Percentiles rank a stretch among this genome's conserved stretches.
phyloP scores from a whole-genome alignment of 35 echinoderm and acorn worm species.

The Ophiothrix spiculata region DNA sequence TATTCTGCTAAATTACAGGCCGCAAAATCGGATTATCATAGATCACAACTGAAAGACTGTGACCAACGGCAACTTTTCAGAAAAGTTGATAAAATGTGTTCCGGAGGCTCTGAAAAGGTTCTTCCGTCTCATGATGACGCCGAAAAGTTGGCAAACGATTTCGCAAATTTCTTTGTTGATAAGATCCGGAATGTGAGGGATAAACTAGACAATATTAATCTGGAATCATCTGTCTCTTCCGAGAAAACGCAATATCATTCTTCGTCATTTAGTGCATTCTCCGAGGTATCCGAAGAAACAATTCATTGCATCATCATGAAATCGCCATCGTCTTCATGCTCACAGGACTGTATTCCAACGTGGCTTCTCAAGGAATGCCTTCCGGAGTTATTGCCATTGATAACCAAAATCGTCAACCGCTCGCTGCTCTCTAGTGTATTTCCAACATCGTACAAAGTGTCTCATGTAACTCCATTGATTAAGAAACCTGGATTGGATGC shows the following conservation, averaged over 20 bases:
- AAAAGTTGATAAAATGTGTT: not conserved
- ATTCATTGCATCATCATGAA: not conserved
- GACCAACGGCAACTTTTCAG: not conserved
- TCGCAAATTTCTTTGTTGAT: no score
- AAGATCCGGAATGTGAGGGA: no score
- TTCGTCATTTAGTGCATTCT: not conserved
- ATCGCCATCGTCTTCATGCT: not conserved
- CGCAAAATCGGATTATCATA: not conserved
- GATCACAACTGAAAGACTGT: not conserved
- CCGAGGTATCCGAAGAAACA: not conserved
- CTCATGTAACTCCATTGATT: conserved; percentile 36
- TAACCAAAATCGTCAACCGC: conserved; percentile 17
- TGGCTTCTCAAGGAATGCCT: not conserved
- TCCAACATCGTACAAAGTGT: conserved; percentile 19
- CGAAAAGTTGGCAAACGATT: not conserved
- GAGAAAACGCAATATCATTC: not conserved
- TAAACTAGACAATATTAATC: conserved; percentile 15
- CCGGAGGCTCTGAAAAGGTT: not conserved
- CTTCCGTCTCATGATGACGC: not conserved
- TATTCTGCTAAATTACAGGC: not conserved
- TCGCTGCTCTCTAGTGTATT: conserved; percentile 38
- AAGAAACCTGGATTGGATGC: conserved; percentile 43
- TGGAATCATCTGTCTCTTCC: no score
- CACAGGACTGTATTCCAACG: conserved; percentile 1
- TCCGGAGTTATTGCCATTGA: not conserved